Percentiles rank a stretch among this genome's conserved stretches.
These are phyloP conservation scores for Drosophila mimica DNA, from an alignment of 2,888 invertebrate genomes.

Conservation along the genomic window DNA sequence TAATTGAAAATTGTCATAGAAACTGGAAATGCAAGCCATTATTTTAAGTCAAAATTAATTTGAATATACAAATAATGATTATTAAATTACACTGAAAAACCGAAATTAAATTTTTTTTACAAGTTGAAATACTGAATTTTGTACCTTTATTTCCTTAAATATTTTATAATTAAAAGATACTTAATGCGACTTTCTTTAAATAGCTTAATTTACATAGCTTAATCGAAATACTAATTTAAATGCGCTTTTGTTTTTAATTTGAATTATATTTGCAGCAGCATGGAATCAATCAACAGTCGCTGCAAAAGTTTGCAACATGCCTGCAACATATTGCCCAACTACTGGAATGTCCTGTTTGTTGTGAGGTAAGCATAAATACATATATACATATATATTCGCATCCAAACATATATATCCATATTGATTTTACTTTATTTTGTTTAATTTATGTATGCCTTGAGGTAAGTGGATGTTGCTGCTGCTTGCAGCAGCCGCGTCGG, in stretches of 20 bases:
- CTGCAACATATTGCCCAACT: constrained; percentile 85
- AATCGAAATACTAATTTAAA: background rate
- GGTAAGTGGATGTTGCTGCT: constrained; percentile 29
- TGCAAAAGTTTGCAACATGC: constrained; percentile 85
- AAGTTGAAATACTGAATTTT: too few species aligned
- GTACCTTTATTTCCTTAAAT: background rate
- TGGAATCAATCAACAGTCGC: constrained; percentile 84
- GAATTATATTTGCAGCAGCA: constrained; percentile 68
- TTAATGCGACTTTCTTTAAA: too few species aligned
- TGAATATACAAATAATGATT: background rate
- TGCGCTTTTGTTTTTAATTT: background rate
- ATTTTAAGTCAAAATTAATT: too few species aligned
- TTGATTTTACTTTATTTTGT: constrained; percentile 4
- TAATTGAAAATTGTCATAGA: too few species aligned
- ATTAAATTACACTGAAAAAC: too few species aligned
- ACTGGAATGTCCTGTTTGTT: constrained; percentile 86
- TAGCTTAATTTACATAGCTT: background rate
- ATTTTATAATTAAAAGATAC: background rate
- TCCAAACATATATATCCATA: background rate
- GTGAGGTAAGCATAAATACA: constrained; percentile 83
- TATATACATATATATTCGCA: background rate
- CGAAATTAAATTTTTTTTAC: too few species aligned
- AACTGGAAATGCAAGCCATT: too few species aligned
- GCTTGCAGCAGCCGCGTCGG: background rate
- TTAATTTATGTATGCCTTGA: constrained; percentile 14